These are phyloP conservation scores for Sphaerodactylus townsendi DNA, from an alignment of 2,113 vertebrate species.

Conservation along the genomic window DNA sequence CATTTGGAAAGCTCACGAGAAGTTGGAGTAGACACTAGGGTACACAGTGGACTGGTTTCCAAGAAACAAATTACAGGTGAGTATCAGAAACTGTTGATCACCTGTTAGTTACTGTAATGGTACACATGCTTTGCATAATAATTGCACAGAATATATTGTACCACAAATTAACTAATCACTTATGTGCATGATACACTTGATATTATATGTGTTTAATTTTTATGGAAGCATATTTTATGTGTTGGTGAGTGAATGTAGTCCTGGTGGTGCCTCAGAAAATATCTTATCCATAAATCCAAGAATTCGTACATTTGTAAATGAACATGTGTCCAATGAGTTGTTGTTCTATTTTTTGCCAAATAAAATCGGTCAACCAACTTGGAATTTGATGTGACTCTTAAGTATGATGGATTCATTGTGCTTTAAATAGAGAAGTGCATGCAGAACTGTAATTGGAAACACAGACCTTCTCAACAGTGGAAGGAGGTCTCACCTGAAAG, in stretches of 20 bases:
- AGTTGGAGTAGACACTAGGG: not conserved
- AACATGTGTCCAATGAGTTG: not conserved
- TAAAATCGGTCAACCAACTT: not conserved
- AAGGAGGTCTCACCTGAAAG: not conserved
- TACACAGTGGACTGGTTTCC: not conserved
- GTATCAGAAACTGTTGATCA: not conserved
- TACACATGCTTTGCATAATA: not conserved
- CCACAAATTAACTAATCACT: not conserved
- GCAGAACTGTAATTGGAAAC: not conserved
- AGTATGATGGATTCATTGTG: not conserved
- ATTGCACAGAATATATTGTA: not conserved
- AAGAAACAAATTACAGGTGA: not conserved
- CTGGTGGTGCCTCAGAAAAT: not conserved
- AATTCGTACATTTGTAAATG: not conserved
- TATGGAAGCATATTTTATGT: not conserved
- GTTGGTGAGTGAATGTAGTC: conserved; percentile 24
- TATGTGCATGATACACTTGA: not conserved
- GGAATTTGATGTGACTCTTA: not conserved
- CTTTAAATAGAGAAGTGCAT: not conserved
- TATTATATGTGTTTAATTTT: conserved; percentile 2
- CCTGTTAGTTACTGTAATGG: not conserved
- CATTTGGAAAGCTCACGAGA: not conserved
- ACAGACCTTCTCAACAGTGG: not conserved
- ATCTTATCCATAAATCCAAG: not conserved
- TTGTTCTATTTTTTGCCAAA: not conserved